Evolutionary conservation across 2,797 vertebrate genomes (phyloP).

Genomic region (Notolepis coatsorum): DNA sequence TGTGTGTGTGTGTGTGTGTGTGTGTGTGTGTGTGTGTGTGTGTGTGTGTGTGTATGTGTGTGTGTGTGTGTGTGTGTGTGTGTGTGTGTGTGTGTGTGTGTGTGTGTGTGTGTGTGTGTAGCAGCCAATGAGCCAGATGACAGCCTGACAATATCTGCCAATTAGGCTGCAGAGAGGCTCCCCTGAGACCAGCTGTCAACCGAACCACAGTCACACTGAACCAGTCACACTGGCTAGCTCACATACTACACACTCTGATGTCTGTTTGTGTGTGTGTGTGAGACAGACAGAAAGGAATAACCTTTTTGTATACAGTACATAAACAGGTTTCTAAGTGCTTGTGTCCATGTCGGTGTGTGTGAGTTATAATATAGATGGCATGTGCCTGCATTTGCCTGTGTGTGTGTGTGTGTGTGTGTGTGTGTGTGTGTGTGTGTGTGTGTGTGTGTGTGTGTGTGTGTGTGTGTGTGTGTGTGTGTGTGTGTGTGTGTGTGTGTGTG

Average conservation of each 20-base stretch:
- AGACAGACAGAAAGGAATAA: too few relatives aligned
- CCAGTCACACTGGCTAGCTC: too few relatives aligned
- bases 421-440: not conserved
- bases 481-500: not conserved
- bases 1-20: not conserved
- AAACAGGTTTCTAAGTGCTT: too few relatives aligned
- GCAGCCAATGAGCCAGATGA: too few relatives aligned
- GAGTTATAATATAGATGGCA: too few relatives aligned
- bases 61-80: not conserved
- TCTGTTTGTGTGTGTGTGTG: too few relatives aligned
- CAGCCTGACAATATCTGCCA: too few relatives aligned
- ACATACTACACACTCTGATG: too few relatives aligned
- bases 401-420: not conserved
- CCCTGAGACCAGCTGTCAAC: too few relatives aligned
- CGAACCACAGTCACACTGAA: too few relatives aligned
- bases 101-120: constrained; percentile 1
- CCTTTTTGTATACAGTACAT: too few relatives aligned
- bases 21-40: not conserved
- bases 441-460: not conserved
- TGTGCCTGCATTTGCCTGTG: not conserved
- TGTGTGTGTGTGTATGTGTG: constrained; percentile 8
- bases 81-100: not conserved
- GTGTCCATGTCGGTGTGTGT: not conserved
- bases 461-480: not conserved
- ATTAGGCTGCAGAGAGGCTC: too few relatives aligned